These are phyloP conservation scores for Paramormyrops kingsleyae DNA, from an alignment of 2,113 vertebrate genomes.

Conservation along the genomic window DNA sequence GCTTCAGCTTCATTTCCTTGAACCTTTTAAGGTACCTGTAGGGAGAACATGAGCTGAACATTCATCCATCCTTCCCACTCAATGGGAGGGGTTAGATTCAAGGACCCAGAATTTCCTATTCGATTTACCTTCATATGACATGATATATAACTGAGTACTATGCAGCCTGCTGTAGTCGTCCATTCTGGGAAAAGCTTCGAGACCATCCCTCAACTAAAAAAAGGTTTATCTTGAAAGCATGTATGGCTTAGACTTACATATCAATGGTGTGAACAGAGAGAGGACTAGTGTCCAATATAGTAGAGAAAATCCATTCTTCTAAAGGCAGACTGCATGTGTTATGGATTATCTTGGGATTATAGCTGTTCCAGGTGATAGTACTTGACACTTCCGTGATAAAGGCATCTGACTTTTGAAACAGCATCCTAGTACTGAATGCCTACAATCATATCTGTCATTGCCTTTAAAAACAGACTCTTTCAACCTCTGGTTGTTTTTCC, in stretches of 20 bases:
- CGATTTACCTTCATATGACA: not conserved
- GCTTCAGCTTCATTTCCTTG: constrained; percentile 94
- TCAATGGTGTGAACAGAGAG: not conserved
- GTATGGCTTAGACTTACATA: not conserved
- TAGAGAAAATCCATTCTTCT: not conserved
- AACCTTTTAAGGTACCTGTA: constrained; percentile 88
- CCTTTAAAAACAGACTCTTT: not conserved
- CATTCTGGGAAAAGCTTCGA: not conserved
- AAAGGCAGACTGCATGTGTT: not conserved
- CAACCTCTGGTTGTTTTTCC: not conserved
- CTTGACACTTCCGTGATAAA: not conserved
- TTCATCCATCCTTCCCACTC: not conserved
- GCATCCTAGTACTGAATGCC: not conserved
- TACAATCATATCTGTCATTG: not conserved
- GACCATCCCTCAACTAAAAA: not conserved
- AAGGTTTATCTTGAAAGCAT: not conserved
- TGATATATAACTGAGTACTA: not conserved
- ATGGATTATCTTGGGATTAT: not conserved
- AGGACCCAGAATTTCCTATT: not conserved
- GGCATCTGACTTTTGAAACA: not conserved
- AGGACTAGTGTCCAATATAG: not conserved
- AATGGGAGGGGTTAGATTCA: not conserved
- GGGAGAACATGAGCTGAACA: not conserved
- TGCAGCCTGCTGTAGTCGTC: not conserved
- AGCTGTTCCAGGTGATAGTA: not conserved